These are phyloP conservation scores for Corydoras maculifer DNA, from an alignment of 2,113 vertebrate species.

Conservation along the genomic window DNA sequence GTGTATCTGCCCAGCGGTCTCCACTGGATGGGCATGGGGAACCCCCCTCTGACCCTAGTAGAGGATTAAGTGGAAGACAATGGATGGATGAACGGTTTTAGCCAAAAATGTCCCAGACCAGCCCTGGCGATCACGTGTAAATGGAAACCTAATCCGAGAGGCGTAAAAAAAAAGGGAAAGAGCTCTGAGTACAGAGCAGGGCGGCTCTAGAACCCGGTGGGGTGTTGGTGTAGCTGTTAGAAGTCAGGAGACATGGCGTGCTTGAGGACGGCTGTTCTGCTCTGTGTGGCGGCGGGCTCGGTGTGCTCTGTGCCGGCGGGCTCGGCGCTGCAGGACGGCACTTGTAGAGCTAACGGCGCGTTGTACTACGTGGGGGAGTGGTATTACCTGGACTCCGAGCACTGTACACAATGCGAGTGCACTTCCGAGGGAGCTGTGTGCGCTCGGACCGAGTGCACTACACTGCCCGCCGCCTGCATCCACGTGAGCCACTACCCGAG, in stretches of 20 bases:
- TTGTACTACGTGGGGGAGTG: conserved; percentile 75
- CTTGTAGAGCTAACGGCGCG: conserved; percentile 73
- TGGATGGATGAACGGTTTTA: too few species aligned
- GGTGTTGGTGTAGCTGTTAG: background rate
- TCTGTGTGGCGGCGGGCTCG: conserved; percentile 38
- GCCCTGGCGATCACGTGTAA: conserved; percentile 39
- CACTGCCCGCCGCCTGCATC: conserved; percentile 73
- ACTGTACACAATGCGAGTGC: conserved; percentile 77
- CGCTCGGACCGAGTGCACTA: conserved; percentile 68
- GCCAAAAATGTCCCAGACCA: too few species aligned
- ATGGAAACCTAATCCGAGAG: conserved; percentile 46
- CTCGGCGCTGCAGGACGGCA: conserved; percentile 53
- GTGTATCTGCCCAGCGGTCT: too few species aligned
- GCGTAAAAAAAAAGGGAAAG: conserved; percentile 32
- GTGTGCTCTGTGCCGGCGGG: conserved; percentile 56
- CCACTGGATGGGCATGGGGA: too few species aligned
- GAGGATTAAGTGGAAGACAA: too few species aligned
- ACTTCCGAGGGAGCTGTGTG: conserved; percentile 66
- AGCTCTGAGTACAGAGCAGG: too few species aligned
- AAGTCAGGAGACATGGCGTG: conserved; percentile 28
- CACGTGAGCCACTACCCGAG: conserved; percentile 78
- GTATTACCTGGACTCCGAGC: conserved; percentile 75
- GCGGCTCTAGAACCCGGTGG: background rate
- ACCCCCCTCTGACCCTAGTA: too few species aligned
- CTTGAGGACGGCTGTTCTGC: conserved; percentile 38